phyloP scores from a whole-genome alignment of 2,113 vertebrate genomes.

The Colinus virginianus region DNA sequence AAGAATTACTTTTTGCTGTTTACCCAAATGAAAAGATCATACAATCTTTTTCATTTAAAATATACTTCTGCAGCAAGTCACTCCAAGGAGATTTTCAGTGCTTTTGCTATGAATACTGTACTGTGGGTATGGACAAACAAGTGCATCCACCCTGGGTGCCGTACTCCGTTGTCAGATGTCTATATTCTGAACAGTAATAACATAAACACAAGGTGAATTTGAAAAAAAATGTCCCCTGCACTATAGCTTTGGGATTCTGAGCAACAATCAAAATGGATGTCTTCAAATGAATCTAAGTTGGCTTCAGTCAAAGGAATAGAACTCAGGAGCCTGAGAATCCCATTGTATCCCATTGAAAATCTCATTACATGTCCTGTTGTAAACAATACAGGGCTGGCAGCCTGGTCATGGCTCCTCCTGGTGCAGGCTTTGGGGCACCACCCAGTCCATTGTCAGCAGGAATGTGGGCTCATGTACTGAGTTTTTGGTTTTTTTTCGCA shows the following conservation, averaged over 20 bases:
- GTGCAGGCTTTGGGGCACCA: background rate
- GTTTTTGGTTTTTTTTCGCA: background rate
- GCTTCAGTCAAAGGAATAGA: conserved; percentile 10
- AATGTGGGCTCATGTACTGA: background rate
- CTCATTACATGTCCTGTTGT: background rate
- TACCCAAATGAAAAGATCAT: background rate
- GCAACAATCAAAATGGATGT: background rate
- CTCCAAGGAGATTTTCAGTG: background rate
- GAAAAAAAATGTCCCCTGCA: background rate
- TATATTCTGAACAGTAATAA: background rate
- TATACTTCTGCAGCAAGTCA: background rate
- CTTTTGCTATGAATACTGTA: background rate
- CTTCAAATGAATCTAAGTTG: background rate
- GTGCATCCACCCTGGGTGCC: background rate
- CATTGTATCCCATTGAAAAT: conserved; percentile 2
- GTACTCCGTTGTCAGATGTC: background rate
- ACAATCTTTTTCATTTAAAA: background rate
- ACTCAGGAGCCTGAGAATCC: conserved; percentile 13
- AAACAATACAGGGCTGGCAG: background rate
- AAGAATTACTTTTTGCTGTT: background rate
- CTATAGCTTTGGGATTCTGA: background rate
- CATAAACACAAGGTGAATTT: background rate
- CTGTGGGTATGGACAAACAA: background rate
- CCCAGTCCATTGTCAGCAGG: background rate
- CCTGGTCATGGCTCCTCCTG: background rate